A percentile compares a stretch with the other conserved stretches of the same genome.
Evolutionary conservation across 1,140 invertebrate genomes (phyloP).

Genomic region (Neodiprion virginianus): DNA sequence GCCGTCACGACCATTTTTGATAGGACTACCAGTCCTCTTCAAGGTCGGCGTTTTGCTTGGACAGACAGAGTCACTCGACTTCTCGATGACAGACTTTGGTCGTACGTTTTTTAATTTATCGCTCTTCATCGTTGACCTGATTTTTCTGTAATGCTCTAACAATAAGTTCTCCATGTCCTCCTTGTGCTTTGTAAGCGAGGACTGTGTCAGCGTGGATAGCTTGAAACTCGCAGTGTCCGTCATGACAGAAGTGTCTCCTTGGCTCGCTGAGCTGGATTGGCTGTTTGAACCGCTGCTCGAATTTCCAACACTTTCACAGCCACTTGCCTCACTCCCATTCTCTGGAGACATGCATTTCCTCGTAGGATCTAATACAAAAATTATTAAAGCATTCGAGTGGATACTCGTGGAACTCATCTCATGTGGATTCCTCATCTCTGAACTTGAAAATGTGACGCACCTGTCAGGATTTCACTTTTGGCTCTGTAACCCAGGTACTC

Average conservation of each 20-base stretch:
- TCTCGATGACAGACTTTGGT: slow-evolving; percentile 41
- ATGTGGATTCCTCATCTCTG: no score
- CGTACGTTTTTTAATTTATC: slow-evolving; percentile 55
- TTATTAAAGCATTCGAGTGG: neutral
- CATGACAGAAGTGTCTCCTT: slow-evolving; percentile 42
- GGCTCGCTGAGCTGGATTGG: slow-evolving; percentile 47
- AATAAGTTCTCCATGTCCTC: slow-evolving; percentile 81
- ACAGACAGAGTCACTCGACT: slow-evolving; percentile 23
- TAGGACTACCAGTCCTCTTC: slow-evolving; percentile 46
- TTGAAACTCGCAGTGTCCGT: slow-evolving; percentile 52
- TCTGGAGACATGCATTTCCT: slow-evolving; percentile 58
- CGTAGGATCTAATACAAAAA: slow-evolving; percentile 40
- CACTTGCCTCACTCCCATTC: slow-evolving; percentile 61
- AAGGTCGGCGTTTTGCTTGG: slow-evolving; percentile 23
- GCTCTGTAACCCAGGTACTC: slow-evolving; percentile 36
- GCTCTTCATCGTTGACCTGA: slow-evolving; percentile 63
- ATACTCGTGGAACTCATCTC: no score
- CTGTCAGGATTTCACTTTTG: slow-evolving; percentile 29
- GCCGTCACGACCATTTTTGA: slow-evolving; percentile 38
- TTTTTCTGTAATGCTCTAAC: slow-evolving; percentile 72
- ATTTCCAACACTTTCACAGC: slow-evolving; percentile 67
- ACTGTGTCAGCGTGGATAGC: slow-evolving; percentile 69
- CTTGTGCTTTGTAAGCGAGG: slow-evolving; percentile 72
- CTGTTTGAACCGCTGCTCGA: slow-evolving; percentile 63
- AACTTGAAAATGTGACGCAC: slow-evolving; percentile 22